A percentile compares a stretch with the other conserved stretches of the same genome.
Conservation (phyloP, 2,797 vertebrate genomes). For the Aplochiton taeniatus region DNA sequence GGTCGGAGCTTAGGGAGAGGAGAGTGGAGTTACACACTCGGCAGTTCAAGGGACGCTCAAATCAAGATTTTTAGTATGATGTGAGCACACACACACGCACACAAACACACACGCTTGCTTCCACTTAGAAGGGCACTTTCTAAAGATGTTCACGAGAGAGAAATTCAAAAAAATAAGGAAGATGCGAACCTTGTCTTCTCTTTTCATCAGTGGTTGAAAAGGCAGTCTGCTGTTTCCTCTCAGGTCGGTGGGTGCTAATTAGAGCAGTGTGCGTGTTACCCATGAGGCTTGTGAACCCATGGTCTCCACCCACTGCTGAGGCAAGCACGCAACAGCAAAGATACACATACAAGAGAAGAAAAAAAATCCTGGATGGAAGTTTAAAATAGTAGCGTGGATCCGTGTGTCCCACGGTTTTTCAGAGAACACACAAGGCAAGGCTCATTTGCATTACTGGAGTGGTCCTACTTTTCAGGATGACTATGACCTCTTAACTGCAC, state of each 20-base stretch:
- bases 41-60: slow-evolving; percentile 55
- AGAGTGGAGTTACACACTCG: slow-evolving; percentile 31
- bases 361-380: slow-evolving; percentile 33
- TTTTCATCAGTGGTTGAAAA: slow-evolving; percentile 70
- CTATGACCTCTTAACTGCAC: too few relatives aligned
- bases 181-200: slow-evolving; percentile 49
- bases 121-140: slow-evolving; percentile 44
- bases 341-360: slow-evolving; percentile 36
- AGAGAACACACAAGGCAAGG: too few relatives aligned
- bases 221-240: slow-evolving; percentile 52
- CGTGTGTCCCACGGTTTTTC: too few relatives aligned
- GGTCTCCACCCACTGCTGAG: slow-evolving; percentile 41
- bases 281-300: slow-evolving; percentile 61
- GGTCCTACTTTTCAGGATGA: too few relatives aligned
- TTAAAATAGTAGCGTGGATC: slow-evolving; percentile 1
- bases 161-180: slow-evolving; percentile 5
- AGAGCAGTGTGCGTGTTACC: slow-evolving; percentile 69
- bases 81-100: slow-evolving; percentile 15
- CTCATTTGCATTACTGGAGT: too few relatives aligned
- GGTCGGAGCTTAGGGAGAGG: slow-evolving; percentile 21
- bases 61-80: slow-evolving; percentile 43
- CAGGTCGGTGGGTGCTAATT: slow-evolving; percentile 74
- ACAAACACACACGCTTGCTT: slow-evolving; percentile 26
- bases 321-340: slow-evolving; percentile 20
- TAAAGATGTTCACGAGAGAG: slow-evolving; percentile 40